Evolutionary conservation across 53 echinoderm and acorn worm species (phyloP), one percentile per base, ranked within the genome.

Genomic region (Stichopus horrens): DNA sequence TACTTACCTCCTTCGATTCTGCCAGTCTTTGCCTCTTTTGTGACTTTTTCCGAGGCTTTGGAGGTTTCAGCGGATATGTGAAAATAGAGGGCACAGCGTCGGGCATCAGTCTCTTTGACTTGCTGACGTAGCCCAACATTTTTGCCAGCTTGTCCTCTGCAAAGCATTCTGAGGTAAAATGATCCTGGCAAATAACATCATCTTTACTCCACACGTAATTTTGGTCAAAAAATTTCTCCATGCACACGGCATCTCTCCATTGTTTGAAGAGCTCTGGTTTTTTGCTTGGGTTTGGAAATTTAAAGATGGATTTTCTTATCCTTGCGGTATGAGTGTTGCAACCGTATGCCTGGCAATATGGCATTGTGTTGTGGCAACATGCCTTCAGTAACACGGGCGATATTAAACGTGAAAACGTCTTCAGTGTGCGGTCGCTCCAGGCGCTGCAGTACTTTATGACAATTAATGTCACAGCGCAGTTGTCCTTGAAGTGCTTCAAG

Each of bases 211-310:
- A 73, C 18, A 21, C 75, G 20, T 74, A 86, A 4, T 71, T 23
- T 54, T 74, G 54, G 5, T 5, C 23, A 9, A 56, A 22, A 57
- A 74, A 74, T 74, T 74, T 86, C 14, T 65, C 84, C 20, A 14
- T 21, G 5, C 9, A 52, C 52, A 86, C 58, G 2, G 87, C 68
- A 16, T 9, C 18, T 21, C 22, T 21, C 87, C 87, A 86, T 53
- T 74, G n/a, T 23, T 74, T 86, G 56, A 73, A 86, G 21, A 86
- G 54, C 22, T 86, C 87, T 74, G 75, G 55, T 20, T 74, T 86
- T 57, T 74, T 86, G 54, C 53, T 56, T 16, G 87, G 87, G 9
- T 86, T 74, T 53, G 87, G 87, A 16, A 86, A 21, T 7, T 23
- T 21, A 83, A 80, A 89, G 23, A 89, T 67, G 14, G 58, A 71